A percentile compares a stretch with the other conserved stretches of the same genome.
Evolutionary conservation across 1,140 invertebrate species (phyloP).

Genomic region (Mesaphorura yosii): DNA sequence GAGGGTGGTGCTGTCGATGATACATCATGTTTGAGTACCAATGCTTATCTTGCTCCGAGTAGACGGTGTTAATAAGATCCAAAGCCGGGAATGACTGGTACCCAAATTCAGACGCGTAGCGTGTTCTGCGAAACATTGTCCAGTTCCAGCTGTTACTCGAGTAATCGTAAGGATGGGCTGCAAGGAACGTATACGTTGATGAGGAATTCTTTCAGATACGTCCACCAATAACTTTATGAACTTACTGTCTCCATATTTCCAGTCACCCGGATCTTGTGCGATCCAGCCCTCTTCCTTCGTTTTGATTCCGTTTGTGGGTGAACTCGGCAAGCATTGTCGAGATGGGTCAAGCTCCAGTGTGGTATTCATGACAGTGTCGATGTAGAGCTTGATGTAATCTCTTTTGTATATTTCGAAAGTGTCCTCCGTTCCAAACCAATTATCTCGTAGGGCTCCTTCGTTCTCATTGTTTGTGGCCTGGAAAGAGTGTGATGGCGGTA

Average conservation of each 20-base stretch:
- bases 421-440: constrained; percentile 53
- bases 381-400: constrained; percentile 80
- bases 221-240: background rate
- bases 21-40: constrained; percentile 49
- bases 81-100: constrained; percentile 72
- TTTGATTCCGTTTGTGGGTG: constrained; percentile 78
- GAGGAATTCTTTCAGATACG: background rate
- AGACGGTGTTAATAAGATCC: constrained; percentile 4
- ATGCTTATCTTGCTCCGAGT: constrained; percentile 44
- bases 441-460: constrained; percentile 70
- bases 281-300: constrained; percentile 63
- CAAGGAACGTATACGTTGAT: background rate
- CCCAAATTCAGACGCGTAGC: constrained; percentile 95
- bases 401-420: constrained; percentile 50
- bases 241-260: constrained; percentile 68
- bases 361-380: constrained; percentile 57
- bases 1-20: constrained; percentile 70
- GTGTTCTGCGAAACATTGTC: constrained; percentile 58
- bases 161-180: constrained; percentile 78
- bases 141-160: constrained; percentile 64
- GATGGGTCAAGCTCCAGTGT: constrained; percentile 49
- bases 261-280: constrained; percentile 60
- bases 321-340: constrained; percentile 66
- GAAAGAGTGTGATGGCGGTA: too few species aligned
- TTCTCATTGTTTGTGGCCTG: constrained; percentile 98